These are phyloP conservation scores for Artibeus lituratus DNA, from an alignment of 2,797 vertebrate genomes.

Conservation along the genomic window DNA sequence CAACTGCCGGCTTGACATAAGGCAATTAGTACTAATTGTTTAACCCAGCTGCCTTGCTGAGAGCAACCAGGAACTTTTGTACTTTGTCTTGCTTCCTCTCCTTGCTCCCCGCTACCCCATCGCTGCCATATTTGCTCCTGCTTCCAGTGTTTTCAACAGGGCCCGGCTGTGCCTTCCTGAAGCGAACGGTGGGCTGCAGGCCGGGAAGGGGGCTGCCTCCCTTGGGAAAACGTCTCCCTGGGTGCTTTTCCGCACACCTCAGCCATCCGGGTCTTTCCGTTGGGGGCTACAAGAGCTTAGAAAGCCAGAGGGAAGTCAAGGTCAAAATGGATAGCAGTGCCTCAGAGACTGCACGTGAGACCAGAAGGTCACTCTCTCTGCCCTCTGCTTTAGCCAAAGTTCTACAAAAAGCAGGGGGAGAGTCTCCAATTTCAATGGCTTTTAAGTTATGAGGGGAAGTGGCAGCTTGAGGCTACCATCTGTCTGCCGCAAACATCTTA, in stretches of 20 bases:
- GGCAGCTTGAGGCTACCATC: slow-evolving; percentile 78
- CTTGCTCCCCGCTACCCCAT: slow-evolving; percentile 82
- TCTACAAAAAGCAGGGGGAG: not conserved
- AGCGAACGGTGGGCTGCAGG: not conserved
- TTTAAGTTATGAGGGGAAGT: slow-evolving; percentile 75
- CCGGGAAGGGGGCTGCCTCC: not conserved
- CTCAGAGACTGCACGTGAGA: slow-evolving; percentile 6
- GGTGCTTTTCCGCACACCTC: not conserved
- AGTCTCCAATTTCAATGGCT: slow-evolving; percentile 70
- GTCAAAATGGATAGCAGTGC: slow-evolving; percentile 43
- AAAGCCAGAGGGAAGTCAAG: slow-evolving; percentile 30
- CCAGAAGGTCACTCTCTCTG: slow-evolving; percentile 42
- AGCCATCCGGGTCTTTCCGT: not conserved
- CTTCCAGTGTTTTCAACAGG: slow-evolving; percentile 71
- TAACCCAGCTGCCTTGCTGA: slow-evolving; percentile 88
- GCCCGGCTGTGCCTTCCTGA: slow-evolving; percentile 68
- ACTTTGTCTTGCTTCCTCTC: slow-evolving; percentile 85
- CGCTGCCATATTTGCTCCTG: slow-evolving; percentile 80
- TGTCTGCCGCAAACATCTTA: slow-evolving; percentile 75
- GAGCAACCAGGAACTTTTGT: slow-evolving; percentile 87
- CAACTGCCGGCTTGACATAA: slow-evolving; percentile 88
- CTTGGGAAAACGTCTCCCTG: rapidly evolving
- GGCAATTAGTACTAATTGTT: slow-evolving; percentile 92
- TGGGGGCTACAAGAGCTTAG: not conserved
- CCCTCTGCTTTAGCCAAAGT: slow-evolving; percentile 57